Evolutionary conservation across 2,888 invertebrate genomes (phyloP), one percentile per base, ranked within the genome.

Genomic region (Lydus trimaculatus): DNA sequence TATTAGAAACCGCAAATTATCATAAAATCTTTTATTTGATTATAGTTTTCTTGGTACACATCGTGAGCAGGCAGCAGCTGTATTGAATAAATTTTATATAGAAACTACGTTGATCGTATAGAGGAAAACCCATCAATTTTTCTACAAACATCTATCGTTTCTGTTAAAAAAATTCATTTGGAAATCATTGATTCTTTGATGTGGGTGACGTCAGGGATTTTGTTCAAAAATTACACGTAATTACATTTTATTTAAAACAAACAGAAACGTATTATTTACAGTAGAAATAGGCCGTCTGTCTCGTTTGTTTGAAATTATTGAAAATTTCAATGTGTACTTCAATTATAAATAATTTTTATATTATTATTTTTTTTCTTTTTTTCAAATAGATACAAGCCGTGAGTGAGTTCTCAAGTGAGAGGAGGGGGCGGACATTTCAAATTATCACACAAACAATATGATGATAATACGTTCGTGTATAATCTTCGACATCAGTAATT

Each of bases 401-500:
- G n/a, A 17, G 43, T 36, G 36, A 15, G 15, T 8, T n/a, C 5
- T 33, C 33, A 33, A 23, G 20, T 23, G 48, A 20, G 23, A 13
- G 48, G 48, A 8, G 48, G 48, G 48, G 48, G 48, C 48, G 48
- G 20, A 52, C 48, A 20, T 52, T 43, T 52, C 20, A 23, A 52
- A 52, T 23, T 52, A 52, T 52, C 48, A 52, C 48, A 52, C 48
- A 52, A 23, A 52, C 48, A 52, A 23, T 36, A 36, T 43, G n/a
- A 43, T 43, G 43, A 43, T 52, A 23, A 52, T 52, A 23, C 23
- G 43, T 1, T 43, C 17, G 48, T 52, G 48, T 20, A 52, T 52
- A 52, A 52, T 52, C 48, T 52, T 52, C 48, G 23, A 52, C 48
- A 23, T 23, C 23, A 11, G 48, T 23, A 52, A 52, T 52, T 52